Conservation (phyloP, 2,113 vertebrate genomes). For the Rhabdomys dilectus region DNA sequence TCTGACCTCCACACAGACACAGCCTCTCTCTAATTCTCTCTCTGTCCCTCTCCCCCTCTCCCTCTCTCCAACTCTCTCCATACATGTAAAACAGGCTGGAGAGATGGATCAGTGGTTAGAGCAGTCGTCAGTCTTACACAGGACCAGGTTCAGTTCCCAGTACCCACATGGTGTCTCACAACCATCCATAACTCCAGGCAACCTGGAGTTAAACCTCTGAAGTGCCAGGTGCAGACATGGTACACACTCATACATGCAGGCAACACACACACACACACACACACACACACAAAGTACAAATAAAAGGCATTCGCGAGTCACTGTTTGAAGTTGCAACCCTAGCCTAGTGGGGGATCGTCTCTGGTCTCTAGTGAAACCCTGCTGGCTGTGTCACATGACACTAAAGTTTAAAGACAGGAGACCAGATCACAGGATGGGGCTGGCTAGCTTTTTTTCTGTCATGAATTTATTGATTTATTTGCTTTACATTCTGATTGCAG, state of each 20-base stretch:
- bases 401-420: not conserved
- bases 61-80: rapidly evolving
- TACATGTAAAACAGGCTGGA: not conserved
- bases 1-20: not conserved
- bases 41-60: rapidly evolving
- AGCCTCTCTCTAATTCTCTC: no score
- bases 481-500: no score
- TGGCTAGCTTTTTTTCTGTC: not conserved
- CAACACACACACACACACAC: no score
- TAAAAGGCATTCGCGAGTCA: not conserved
- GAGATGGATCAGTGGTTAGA: not conserved
- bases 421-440: not conserved
- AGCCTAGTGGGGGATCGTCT: not conserved
- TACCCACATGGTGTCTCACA: not conserved
- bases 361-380: not conserved
- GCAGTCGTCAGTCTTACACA: not conserved
- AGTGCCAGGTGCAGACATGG: not conserved
- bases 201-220: not conserved
- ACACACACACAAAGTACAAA: no score
- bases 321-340: not conserved
- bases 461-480: no score
- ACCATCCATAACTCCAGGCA: not conserved
- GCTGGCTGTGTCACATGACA: not conserved
- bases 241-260: not conserved
- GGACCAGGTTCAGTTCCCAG: not conserved